phyloP scores from a whole-genome alignment of 2,888 invertebrate species.

The Pandemis cinnamomeana region DNA sequence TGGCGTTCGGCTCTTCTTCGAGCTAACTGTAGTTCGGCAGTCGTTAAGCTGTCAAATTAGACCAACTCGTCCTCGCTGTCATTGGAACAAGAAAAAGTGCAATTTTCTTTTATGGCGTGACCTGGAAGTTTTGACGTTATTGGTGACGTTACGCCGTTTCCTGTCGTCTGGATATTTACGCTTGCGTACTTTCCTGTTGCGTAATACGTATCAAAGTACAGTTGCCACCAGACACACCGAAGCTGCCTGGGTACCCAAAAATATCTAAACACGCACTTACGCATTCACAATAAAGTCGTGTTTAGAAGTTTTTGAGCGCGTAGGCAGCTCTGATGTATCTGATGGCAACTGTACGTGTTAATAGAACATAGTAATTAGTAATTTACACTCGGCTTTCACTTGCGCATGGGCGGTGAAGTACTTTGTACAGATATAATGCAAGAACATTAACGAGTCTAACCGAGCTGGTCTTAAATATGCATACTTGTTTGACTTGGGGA shows the following conservation, averaged over 20 bases:
- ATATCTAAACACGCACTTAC: background rate
- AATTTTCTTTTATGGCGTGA: constrained; percentile 73
- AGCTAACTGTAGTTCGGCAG: constrained; percentile 58
- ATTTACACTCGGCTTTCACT: constrained; percentile 25
- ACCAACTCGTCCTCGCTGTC: constrained; percentile 64
- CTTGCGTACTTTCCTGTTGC: background rate
- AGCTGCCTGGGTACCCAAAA: background rate
- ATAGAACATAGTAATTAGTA: constrained; percentile 29
- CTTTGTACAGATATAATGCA: constrained; percentile 25
- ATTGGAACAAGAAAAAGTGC: constrained; percentile 69
- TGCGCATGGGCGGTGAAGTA: constrained; percentile 10
- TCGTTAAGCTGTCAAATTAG: constrained; percentile 74
- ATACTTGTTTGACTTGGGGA: constrained; percentile 30
- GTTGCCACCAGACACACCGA: no score
- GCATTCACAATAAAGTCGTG: no score
- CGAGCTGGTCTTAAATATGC: constrained; percentile 20
- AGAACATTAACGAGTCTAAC: constrained; percentile 28
- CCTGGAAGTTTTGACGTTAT: constrained; percentile 68
- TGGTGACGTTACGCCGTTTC: constrained; percentile 49
- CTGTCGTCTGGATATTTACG: constrained; percentile 24
- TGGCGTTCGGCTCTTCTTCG: constrained; percentile 53
- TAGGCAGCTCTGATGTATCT: constrained; percentile 4
- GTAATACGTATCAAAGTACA: background rate
- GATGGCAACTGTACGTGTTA: background rate
- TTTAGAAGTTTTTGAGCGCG: constrained; percentile 7